Base-by-base conservation (phyloP, 2,888 invertebrate genomes). In the Stegophylla sp. region DNA sequence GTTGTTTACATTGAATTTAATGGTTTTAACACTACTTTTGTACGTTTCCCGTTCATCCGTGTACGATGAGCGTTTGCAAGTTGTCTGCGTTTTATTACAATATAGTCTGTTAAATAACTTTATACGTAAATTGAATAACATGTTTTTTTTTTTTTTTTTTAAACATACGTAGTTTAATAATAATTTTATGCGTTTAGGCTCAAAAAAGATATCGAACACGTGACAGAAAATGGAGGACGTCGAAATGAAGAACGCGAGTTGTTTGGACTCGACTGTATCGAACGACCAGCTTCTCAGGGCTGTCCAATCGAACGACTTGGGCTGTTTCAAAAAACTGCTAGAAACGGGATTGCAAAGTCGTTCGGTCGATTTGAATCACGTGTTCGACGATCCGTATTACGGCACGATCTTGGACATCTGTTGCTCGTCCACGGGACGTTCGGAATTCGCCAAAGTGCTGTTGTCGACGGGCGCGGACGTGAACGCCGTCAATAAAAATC, bases 331-430 rank as follows among this genome's bases (percentile, higher is more conserved):
- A 84, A 88, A 88, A 84, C 86, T 90, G 23, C 86, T 90, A 34
- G 75, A 82, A 56, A 53, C 76, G n/a, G 83, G 82, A 7, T 66
- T 83, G 0, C 85, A 86, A 82, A 87, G 87, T 82, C 88, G 88
- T 67, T 86, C 87, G 34, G 87, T 89, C 15, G 88, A 91, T 82
- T 85, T 90, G 3, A 88, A 90, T 84, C 85, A 89, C 84, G 87
- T 88, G 59, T 90, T 90, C 83, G 88, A 88, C 28, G 87, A 89
- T 82, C 90, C 90, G 1, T 88, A 89, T 83, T 87, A 89, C 83
- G 90, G 90, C 85, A 90, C 91, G 1, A 89, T 90, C 82, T 87
- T 91, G 23, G 90, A 91, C 83, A 85, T 90, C 17, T 90, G 91
- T 4, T 88, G 90, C 53, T 74, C 82, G 43, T 87, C 87, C 0